Percentiles rank a stretch among this genome's conserved stretches.
phyloP scores from a whole-genome alignment of 2,113 vertebrate species.

The Chloroceryle aenea region DNA sequence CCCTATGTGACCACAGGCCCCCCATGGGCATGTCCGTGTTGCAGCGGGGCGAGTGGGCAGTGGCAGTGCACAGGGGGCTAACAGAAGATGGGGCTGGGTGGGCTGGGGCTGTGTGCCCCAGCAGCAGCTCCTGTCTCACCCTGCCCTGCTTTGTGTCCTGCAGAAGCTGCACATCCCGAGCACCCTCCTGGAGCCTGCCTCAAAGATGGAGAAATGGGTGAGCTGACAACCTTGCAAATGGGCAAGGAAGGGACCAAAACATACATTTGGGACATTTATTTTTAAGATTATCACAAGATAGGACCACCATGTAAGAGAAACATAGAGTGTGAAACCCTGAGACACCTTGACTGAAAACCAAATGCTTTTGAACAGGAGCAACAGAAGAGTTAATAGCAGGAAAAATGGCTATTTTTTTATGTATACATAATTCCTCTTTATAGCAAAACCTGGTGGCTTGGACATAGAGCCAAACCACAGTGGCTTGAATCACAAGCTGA shows the following conservation, averaged over 20 bases:
- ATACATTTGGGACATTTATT: background rate
- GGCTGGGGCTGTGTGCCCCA: background rate
- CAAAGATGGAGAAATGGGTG: slow-evolving; percentile 64
- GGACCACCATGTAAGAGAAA: background rate
- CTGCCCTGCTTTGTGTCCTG: slow-evolving; percentile 6
- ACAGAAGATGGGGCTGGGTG: background rate
- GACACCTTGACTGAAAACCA: background rate
- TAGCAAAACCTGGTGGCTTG: background rate
- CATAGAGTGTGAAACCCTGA: background rate
- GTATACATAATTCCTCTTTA: background rate
- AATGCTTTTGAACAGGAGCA: background rate
- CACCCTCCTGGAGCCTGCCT: slow-evolving; percentile 79
- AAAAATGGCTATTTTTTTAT: background rate
- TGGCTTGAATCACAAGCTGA: background rate
- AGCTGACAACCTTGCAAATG: background rate
- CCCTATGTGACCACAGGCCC: accelerated
- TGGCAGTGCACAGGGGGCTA: background rate
- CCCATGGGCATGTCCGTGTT: accelerated
- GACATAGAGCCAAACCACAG: background rate
- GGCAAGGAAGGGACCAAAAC: background rate
- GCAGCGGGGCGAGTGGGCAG: background rate
- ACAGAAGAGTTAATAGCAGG: background rate
- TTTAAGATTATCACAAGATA: background rate
- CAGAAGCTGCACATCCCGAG: slow-evolving; percentile 84
- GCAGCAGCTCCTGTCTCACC: background rate